These are phyloP conservation scores for Perca flavescens DNA, from an alignment of 2,113 vertebrate genomes.

Conservation along the genomic window DNA sequence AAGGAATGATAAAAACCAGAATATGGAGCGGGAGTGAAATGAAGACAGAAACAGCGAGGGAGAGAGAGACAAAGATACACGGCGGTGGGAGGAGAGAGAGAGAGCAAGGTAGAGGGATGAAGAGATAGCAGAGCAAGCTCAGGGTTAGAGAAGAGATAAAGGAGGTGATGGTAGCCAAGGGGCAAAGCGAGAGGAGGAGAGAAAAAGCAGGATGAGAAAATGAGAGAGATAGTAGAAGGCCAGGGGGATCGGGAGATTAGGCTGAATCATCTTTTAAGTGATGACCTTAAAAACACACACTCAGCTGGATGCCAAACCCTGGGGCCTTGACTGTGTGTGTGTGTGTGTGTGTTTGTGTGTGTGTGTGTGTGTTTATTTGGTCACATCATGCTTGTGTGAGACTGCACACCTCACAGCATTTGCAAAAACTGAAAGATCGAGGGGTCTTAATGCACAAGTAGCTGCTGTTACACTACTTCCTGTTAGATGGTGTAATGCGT, in stretches of 20 bases:
- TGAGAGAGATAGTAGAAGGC: conserved; percentile 65
- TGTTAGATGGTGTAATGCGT: conserved; percentile 13
- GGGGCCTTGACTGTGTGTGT: conserved; percentile 40
- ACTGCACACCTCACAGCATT: conserved; percentile 27
- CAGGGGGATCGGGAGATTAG: conserved; percentile 73
- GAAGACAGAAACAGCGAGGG: conserved; percentile 40
- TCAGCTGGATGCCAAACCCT: conserved; percentile 67
- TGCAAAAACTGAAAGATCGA: conserved; percentile 5
- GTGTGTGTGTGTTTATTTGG: conserved; percentile 44
- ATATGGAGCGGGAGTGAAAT: conserved; percentile 62
- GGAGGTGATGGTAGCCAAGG: conserved; percentile 64
- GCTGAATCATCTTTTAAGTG: conserved; percentile 81
- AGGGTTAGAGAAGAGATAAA: conserved; percentile 67
- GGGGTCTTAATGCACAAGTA: conserved; percentile 23
- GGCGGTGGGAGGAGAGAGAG: background rate
- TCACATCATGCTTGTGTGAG: conserved; percentile 23
- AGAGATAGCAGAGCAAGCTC: conserved; percentile 49
- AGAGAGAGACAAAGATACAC: conserved; percentile 34
- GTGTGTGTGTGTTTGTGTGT: conserved; percentile 32
- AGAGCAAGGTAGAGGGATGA: conserved; percentile 37
- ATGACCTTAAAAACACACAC: conserved; percentile 82
- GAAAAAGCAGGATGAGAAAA: conserved; percentile 58
- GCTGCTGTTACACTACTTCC: background rate
- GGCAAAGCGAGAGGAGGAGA: conserved; percentile 42
- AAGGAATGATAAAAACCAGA: conserved; percentile 59